Evolutionary conservation across 2,113 vertebrate genomes (phyloP).

Genomic region (Chascanopsetta lugubris): DNA sequence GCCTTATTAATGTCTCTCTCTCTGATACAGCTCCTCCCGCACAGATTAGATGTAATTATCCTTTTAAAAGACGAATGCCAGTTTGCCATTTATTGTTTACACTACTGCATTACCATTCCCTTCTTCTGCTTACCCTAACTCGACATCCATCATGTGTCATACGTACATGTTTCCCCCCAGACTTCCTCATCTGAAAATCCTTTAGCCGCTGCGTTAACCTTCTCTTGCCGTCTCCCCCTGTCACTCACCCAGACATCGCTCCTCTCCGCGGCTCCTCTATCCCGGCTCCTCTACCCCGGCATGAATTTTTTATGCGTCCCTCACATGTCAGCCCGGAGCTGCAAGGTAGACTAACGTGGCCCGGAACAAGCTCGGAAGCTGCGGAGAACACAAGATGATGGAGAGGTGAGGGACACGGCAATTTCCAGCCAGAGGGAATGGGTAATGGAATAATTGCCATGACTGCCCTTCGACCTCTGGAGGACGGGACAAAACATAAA

Average conservation of each 20-base stretch:
- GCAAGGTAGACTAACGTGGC: conserved; percentile 43
- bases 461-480: conserved; percentile 37
- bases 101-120: background rate
- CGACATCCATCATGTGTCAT: background rate
- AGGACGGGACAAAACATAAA: conserved; percentile 42
- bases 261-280: conserved; percentile 15
- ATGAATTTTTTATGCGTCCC: conserved; percentile 54
- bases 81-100: conserved; percentile 69
- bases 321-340: conserved; percentile 43
- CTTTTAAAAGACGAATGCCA: conserved; percentile 68
- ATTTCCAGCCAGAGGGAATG: conserved; percentile 22
- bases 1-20: conserved; percentile 74
- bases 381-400: conserved; percentile 26
- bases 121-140: background rate
- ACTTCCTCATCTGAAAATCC: conserved; percentile 10
- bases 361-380: conserved; percentile 27
- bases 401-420: conserved; percentile 27
- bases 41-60: conserved; percentile 80
- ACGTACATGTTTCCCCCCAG: conserved; percentile 1
- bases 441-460: conserved; percentile 29
- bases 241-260: conserved; percentile 23
- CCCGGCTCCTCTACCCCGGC: conserved; percentile 22
- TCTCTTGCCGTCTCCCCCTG: conserved; percentile 12
- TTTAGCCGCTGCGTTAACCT: conserved; percentile 27
- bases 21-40: conserved; percentile 58